These are phyloP conservation scores for Rhyzopertha dominica DNA, from an alignment of 1,140 invertebrate genomes.

Conservation along the genomic window DNA sequence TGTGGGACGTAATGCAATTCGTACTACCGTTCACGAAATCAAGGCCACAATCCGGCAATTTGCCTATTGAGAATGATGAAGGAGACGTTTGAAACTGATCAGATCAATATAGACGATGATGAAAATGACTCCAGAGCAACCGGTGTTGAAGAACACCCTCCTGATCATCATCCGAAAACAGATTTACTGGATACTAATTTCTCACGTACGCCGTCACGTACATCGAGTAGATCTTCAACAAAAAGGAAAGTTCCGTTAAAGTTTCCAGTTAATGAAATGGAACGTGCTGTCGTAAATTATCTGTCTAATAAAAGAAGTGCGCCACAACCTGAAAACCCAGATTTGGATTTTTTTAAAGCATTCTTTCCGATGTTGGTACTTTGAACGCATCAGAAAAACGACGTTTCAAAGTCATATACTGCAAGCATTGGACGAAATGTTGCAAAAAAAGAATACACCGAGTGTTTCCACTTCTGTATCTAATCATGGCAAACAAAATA, in stretches of 20 bases:
- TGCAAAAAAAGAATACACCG: slow-evolving; percentile 8
- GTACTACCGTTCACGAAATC: slow-evolving; percentile 18
- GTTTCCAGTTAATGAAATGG: slow-evolving; percentile 2
- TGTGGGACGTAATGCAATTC: slow-evolving; percentile 18
- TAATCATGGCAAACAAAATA: too few relatives aligned
- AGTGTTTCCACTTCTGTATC: background rate
- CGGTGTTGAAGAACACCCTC: slow-evolving; percentile 10
- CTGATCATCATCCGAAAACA: slow-evolving; percentile 12
- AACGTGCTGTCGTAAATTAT: slow-evolving; percentile 8
- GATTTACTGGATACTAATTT: slow-evolving; percentile 5
- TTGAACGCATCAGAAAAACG: too few relatives aligned
- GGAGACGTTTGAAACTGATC: slow-evolving; percentile 14
- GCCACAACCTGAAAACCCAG: slow-evolving; percentile 9
- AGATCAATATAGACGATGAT: slow-evolving; percentile 11
- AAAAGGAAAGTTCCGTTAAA: background rate
- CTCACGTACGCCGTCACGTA: slow-evolving; percentile 6
- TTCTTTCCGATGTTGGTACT: slow-evolving; percentile 11
- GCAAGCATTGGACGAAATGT: slow-evolving; percentile 5
- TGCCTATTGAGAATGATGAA: slow-evolving; percentile 10
- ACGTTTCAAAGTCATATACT: slow-evolving; percentile 4
- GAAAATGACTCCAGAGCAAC: slow-evolving; percentile 13
- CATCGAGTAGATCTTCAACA: slow-evolving; percentile 11
- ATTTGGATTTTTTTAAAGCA: slow-evolving; percentile 12
- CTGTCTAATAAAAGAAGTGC: slow-evolving; percentile 8
- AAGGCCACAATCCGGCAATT: slow-evolving; percentile 17